Percentiles rank a stretch among this genome's conserved stretches.
These are phyloP conservation scores for Dasyornis broadbenti DNA, from an alignment of 2,113 vertebrate genomes.

Conservation along the genomic window DNA sequence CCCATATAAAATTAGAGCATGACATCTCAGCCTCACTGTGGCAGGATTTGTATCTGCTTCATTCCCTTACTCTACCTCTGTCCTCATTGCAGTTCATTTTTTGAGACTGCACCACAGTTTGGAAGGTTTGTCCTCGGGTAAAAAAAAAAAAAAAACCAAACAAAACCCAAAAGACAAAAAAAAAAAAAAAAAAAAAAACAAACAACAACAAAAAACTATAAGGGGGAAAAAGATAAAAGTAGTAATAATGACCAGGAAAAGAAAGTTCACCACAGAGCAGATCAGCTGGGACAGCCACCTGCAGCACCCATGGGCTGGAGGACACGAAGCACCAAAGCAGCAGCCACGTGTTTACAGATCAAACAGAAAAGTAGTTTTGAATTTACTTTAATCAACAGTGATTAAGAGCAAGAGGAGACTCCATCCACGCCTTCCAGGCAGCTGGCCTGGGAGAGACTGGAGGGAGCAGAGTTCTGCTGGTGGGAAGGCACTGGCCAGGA, in stretches of 20 bases:
- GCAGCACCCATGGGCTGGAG: not conserved
- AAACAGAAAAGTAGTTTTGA: not conserved
- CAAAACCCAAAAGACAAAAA: no score
- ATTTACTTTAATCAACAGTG: not conserved
- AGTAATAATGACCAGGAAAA: no score
- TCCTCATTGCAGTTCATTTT: not conserved
- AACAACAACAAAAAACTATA: no score
- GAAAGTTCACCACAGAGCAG: not conserved
- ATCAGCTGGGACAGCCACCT: not conserved
- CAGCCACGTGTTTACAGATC: not conserved
- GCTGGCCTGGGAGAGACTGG: not conserved
- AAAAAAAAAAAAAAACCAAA: not conserved
- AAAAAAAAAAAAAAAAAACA: rapidly evolving
- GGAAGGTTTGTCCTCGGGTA: not conserved
- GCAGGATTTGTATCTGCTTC: not conserved
- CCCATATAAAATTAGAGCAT: not conserved
- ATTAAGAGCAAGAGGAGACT: not conserved
- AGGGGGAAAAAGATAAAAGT: no score
- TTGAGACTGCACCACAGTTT: not conserved
- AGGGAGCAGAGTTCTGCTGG: not conserved
- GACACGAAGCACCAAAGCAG: not conserved
- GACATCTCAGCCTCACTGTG: not conserved
- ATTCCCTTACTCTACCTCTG: not conserved
- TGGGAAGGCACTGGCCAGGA: not conserved
- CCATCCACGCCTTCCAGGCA: rapidly evolving